Evolutionary conservation across 2,113 vertebrate species (phyloP).

Genomic region (Poecile atricapillus): DNA sequence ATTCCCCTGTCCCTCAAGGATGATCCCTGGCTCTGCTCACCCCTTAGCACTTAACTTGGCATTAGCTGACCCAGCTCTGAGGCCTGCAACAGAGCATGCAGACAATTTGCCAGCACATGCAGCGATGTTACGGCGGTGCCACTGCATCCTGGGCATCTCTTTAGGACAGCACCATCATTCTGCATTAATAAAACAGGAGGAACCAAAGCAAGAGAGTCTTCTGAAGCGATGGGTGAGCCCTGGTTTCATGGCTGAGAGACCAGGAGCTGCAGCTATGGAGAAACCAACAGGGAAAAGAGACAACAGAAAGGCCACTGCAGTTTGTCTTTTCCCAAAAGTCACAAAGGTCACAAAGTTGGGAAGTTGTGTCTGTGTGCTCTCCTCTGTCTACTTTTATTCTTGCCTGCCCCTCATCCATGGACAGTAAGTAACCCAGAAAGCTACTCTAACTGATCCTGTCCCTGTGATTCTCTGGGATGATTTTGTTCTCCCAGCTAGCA

Average conservation of each 20-base stretch:
- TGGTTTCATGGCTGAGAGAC: neutral
- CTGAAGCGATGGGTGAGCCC: neutral
- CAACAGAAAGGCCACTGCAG: fast-evolving
- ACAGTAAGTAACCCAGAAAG: neutral
- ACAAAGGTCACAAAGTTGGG: neutral
- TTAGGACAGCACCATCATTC: fast-evolving
- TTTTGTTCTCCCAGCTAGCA: neutral
- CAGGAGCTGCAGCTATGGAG: neutral
- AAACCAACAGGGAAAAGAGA: neutral
- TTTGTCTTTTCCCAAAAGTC: neutral
- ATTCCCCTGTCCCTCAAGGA: neutral
- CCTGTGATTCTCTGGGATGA: neutral
- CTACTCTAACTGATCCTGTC: neutral
- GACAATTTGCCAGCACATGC: neutral
- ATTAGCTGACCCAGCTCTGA: neutral
- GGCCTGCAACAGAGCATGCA: fast-evolving
- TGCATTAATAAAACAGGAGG: neutral
- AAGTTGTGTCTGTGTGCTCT: neutral
- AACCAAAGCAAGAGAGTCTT: neutral
- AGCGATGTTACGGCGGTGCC: neutral
- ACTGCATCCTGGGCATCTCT: neutral
- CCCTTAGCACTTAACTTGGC: neutral
- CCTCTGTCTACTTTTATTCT: neutral
- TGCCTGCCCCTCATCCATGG: neutral
- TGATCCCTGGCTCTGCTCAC: neutral